phyloP scores from a whole-genome alignment of 2,797 vertebrate species.

The Halcyon smyrnensis region DNA sequence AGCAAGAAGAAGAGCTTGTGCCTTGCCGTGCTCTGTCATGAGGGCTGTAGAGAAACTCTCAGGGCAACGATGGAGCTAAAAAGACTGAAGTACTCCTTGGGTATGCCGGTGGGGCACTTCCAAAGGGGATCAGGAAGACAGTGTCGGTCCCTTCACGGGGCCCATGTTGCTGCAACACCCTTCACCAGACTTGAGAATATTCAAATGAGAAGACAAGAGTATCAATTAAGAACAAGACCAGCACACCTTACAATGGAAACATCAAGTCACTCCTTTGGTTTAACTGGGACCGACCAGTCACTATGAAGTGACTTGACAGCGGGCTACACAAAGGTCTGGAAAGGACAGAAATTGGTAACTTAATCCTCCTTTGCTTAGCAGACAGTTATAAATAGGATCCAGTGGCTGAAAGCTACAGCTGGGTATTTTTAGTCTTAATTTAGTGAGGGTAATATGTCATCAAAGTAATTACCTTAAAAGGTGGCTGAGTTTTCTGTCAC shows the following conservation, averaged over 20 bases:
- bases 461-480: neutral
- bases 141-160: neutral
- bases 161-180: neutral
- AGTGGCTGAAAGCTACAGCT: neutral
- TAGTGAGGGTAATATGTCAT: neutral
- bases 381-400: neutral
- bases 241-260: neutral
- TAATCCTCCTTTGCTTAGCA: neutral
- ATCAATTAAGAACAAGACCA: neutral
- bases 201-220: neutral
- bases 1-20: neutral
- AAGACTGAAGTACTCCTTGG: neutral
- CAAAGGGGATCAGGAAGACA: neutral
- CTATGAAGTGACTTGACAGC: neutral
- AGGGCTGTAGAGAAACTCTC: neutral
- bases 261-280: neutral
- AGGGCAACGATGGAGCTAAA: neutral
- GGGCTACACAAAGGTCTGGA: neutral
- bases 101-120: neutral
- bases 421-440: neutral
- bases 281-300: neutral
- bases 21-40: rapidly evolving
- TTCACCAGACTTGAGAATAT: neutral
- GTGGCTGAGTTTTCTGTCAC: neutral
- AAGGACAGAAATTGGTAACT: neutral